These are phyloP conservation scores for Drosophila conformis DNA, from an alignment of 2,888 invertebrate genomes.

Conservation along the genomic window DNA sequence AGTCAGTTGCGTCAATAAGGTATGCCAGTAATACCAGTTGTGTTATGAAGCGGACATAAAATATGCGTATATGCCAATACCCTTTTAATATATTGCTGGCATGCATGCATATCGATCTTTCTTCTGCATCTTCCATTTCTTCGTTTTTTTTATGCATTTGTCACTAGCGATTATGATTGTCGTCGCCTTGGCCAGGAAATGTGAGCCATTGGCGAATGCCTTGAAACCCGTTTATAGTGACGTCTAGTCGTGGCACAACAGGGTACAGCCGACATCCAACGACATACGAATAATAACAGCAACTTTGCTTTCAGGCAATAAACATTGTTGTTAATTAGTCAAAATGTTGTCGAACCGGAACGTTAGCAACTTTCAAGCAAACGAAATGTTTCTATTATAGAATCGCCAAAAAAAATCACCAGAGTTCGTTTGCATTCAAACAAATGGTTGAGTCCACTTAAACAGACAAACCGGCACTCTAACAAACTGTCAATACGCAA, in stretches of 20 bases:
- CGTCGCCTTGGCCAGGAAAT: slow-evolving; percentile 74
- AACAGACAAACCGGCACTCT: neutral
- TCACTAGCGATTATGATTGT: slow-evolving; percentile 75
- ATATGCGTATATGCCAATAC: slow-evolving; percentile 24
- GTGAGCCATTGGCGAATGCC: slow-evolving; percentile 41
- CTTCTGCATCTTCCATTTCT: slow-evolving; percentile 16
- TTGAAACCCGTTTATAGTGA: slow-evolving; percentile 34
- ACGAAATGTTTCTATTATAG: slow-evolving; percentile 66
- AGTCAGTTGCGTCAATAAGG: slow-evolving; percentile 43
- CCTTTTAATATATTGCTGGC: slow-evolving; percentile 28
- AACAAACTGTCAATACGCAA: slow-evolving; percentile 7
- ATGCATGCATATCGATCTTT: slow-evolving; percentile 29
- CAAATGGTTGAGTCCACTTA: slow-evolving; percentile 29
- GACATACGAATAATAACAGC: slow-evolving; percentile 4
- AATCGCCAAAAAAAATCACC: slow-evolving; percentile 16
- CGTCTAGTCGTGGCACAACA: slow-evolving; percentile 25
- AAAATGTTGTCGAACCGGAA: slow-evolving; percentile 74
- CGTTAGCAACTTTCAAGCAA: slow-evolving; percentile 51
- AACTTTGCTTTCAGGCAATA: slow-evolving; percentile 45
- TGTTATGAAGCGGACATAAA: neutral
- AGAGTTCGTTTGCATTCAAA: slow-evolving; percentile 49
- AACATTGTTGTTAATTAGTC: slow-evolving; percentile 76
- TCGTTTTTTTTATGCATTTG: slow-evolving; percentile 56
- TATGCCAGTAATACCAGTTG: slow-evolving; percentile 51
- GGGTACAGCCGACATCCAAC: slow-evolving; percentile 11